Evolutionary conservation across 2,888 invertebrate species (phyloP).

Genomic region (Ochlodes sylvanus): DNA sequence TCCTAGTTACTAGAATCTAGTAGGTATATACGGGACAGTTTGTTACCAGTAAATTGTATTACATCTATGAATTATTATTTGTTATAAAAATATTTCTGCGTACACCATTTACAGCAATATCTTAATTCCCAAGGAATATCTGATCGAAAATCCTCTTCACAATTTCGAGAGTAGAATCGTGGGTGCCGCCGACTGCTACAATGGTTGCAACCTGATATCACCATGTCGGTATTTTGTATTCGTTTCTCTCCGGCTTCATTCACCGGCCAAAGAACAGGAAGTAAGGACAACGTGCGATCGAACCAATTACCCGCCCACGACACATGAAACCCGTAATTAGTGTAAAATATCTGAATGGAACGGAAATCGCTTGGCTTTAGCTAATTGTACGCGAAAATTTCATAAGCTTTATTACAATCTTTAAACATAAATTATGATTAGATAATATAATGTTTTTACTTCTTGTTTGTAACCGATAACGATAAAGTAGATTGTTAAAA

Average conservation of each 20-base stretch:
- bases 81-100: too few relatives aligned
- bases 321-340: slow-evolving; percentile 81
- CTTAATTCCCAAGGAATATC: not conserved
- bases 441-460: too few relatives aligned
- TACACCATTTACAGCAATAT: too few relatives aligned
- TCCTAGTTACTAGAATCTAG: too few relatives aligned
- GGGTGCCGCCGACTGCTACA: slow-evolving; percentile 73
- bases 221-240: slow-evolving; percentile 65
- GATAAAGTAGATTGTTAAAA: too few relatives aligned
- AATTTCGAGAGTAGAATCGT: slow-evolving; percentile 47
- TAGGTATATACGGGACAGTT: too few relatives aligned
- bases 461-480: too few relatives aligned
- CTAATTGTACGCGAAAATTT: slow-evolving; percentile 26
- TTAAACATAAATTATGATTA: not conserved
- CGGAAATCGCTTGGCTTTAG: slow-evolving; percentile 56
- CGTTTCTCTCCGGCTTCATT: slow-evolving; percentile 58
- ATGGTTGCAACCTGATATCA: slow-evolving; percentile 73
- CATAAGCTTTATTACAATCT: slow-evolving; percentile 9
- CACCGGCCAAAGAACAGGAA: slow-evolving; percentile 79
- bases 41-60: too few relatives aligned
- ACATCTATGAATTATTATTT: too few relatives aligned
- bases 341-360: slow-evolving; percentile 72
- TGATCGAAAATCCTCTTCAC: not conserved
- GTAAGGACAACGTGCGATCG: slow-evolving; percentile 77
- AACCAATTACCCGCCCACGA: slow-evolving; percentile 82